Conservation (phyloP, 2,888 invertebrate species). For the Papilio protenor region DNA sequence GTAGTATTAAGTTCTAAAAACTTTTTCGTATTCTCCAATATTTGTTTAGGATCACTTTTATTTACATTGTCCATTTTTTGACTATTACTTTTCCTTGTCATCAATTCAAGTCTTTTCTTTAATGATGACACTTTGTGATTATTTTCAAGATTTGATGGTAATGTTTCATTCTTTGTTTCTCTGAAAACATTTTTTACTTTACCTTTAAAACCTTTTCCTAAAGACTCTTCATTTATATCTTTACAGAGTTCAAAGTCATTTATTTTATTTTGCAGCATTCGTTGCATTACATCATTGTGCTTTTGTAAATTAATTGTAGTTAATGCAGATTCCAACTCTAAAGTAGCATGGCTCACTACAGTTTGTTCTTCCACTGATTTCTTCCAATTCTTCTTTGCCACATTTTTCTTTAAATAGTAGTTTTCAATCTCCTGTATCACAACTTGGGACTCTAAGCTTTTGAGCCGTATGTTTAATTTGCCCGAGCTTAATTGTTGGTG, state of each 20-base stretch:
- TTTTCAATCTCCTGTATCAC: constrained; percentile 58
- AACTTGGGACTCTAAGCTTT: constrained; percentile 48
- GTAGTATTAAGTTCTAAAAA: constrained; percentile 48
- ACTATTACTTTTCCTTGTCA: constrained; percentile 34
- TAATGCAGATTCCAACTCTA: constrained; percentile 54
- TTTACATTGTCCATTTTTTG: background rate
- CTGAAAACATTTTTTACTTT: background rate
- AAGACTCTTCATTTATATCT: constrained; percentile 60
- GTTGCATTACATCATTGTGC: constrained; percentile 46
- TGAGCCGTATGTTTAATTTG: constrained; percentile 59
- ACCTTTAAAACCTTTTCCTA: constrained; percentile 55
- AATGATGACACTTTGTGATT: constrained; percentile 41
- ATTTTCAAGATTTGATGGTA: constrained; percentile 4
- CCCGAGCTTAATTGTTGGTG: constrained; percentile 56
- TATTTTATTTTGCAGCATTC: constrained; percentile 55
- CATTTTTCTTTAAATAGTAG: constrained; percentile 47
- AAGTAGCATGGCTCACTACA: constrained; percentile 51
- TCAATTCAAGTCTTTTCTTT: constrained; percentile 39
- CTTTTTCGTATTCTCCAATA: constrained; percentile 48
- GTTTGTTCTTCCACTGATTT: constrained; percentile 58
- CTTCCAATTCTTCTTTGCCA: constrained; percentile 49
- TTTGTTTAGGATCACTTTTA: constrained; percentile 38
- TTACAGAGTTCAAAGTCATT: constrained; percentile 64
- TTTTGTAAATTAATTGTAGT: constrained; percentile 53
- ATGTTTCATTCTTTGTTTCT: constrained; percentile 34